Evolutionary conservation across 1,140 invertebrate species (phyloP), one percentile per base, ranked within the genome.

Genomic region (Gonioctena quinquepunctata): DNA sequence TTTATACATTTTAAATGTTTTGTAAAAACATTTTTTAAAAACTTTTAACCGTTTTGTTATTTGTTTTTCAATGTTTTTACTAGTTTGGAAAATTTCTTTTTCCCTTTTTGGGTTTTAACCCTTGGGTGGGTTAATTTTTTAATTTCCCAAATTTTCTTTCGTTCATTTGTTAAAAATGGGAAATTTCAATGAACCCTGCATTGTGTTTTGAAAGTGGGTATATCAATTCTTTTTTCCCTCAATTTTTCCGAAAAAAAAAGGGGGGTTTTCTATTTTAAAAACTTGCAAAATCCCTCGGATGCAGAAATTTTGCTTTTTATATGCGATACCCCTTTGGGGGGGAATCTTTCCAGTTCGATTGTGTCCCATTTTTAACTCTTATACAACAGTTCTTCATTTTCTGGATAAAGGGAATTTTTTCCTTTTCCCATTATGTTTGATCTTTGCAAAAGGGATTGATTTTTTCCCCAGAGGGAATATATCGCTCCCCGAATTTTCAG

Each of bases 261-360:
- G 52, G n/a, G 52, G 19, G 3, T 54, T 54, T 54, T 21, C 49
- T 1, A 54, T 74, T 79, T 83, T 42, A 42, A 42, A 42, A 93
- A 92, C 83, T 93, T 92, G 56, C 96, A 84, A 83, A 90, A 96
- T 28, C 96, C 88, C 81, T 97, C 94, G 83, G 95, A 93, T 0
- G 94, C 88, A 7, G 89, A 89, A 1, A 97, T 93, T 57, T 91
- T 42, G 86, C 82, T 97, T 94, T 74, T 92, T 91, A 80, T 94
- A 96, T 76, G 90, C 88, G 77, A 96, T 92, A 19, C 92, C 90
- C 84, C 93, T 96, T 72, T 90, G 87, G 1, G 94, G 94, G 42
- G 87, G 6, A 85, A 76, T 88, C 88, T 56, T 93, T 80, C 81
- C 82, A 83, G 56, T 80, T 74, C 11, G 27, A 48, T 8, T 63